Evolutionary conservation across 2,797 vertebrate species (phyloP).

Genomic region (Moxostoma hubbsi): DNA sequence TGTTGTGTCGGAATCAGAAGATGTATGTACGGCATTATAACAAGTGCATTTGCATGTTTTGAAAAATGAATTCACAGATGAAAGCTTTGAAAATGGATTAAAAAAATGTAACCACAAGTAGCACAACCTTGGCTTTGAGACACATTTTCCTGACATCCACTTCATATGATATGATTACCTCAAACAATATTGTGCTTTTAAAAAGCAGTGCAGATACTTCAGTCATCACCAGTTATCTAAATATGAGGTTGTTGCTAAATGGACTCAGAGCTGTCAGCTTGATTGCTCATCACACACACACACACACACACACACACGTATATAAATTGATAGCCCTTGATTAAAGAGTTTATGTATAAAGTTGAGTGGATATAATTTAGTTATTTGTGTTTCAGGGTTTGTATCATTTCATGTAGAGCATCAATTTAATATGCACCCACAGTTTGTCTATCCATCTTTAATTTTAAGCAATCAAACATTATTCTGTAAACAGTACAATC

Average conservation of each 20-base stretch:
- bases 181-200: background rate
- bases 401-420: background rate
- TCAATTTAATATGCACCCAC: background rate
- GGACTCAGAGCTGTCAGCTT: background rate
- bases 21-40: slow-evolving; percentile 43
- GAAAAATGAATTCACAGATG: slow-evolving; percentile 9
- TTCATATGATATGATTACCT: background rate
- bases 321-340: background rate
- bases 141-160: background rate
- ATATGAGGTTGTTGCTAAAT: background rate
- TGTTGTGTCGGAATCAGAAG: slow-evolving; percentile 7
- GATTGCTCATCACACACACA: background rate
- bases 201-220: slow-evolving; percentile 1
- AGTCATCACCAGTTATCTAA: background rate
- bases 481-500: background rate
- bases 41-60: slow-evolving; percentile 43
- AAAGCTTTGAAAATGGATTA: slow-evolving; percentile 8
- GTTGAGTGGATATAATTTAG: background rate
- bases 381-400: background rate
- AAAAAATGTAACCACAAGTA: slow-evolving; percentile 2
- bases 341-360: too few relatives aligned
- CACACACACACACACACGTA: too few relatives aligned
- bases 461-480: background rate
- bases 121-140: background rate
- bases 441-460: background rate